These are phyloP conservation scores for Mormyrus hasselquistii DNA, from an alignment of 2,797 vertebrate species.

Conservation along the genomic window DNA sequence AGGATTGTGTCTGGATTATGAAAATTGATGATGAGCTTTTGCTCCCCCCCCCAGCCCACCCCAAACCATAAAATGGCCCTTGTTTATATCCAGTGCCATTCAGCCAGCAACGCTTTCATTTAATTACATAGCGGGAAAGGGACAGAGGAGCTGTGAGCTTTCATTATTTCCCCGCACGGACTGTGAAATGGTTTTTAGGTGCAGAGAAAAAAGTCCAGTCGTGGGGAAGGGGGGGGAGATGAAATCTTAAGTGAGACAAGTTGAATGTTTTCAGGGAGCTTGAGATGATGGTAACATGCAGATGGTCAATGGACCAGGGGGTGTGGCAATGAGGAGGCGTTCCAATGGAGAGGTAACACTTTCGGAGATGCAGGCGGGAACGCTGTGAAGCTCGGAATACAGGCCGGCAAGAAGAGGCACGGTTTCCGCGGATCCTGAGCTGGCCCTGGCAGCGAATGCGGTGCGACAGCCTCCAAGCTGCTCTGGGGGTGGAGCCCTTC, in stretches of 20 bases:
- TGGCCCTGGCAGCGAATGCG: too few species aligned
- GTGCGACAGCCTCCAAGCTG: not conserved
- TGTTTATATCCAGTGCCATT: slow-evolving; percentile 30
- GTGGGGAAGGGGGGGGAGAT: slow-evolving; percentile 41
- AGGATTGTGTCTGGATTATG: slow-evolving; percentile 38
- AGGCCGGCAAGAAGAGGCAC: too few species aligned
- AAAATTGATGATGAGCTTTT: slow-evolving; percentile 34
- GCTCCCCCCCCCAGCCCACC: slow-evolving; percentile 14
- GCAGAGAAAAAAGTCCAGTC: slow-evolving; percentile 24
- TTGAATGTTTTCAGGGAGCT: slow-evolving; percentile 49
- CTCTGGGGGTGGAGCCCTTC: not conserved
- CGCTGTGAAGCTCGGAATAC: not conserved
- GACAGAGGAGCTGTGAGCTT: slow-evolving; percentile 9
- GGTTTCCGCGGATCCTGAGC: not conserved
- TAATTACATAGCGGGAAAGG: slow-evolving; percentile 42
- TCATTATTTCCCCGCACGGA: not conserved
- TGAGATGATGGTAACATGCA: slow-evolving; percentile 59
- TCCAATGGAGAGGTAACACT: not conserved
- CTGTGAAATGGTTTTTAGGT: slow-evolving; percentile 27
- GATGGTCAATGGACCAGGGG: slow-evolving; percentile 38
- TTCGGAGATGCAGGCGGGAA: not conserved
- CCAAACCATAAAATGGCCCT: slow-evolving; percentile 27
- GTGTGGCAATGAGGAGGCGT: not conserved
- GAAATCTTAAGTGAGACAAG: slow-evolving; percentile 49
- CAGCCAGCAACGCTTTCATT: slow-evolving; percentile 41